Conservation (phyloP, 2,113 vertebrate genomes). For the Ceyx margarethae region DNA sequence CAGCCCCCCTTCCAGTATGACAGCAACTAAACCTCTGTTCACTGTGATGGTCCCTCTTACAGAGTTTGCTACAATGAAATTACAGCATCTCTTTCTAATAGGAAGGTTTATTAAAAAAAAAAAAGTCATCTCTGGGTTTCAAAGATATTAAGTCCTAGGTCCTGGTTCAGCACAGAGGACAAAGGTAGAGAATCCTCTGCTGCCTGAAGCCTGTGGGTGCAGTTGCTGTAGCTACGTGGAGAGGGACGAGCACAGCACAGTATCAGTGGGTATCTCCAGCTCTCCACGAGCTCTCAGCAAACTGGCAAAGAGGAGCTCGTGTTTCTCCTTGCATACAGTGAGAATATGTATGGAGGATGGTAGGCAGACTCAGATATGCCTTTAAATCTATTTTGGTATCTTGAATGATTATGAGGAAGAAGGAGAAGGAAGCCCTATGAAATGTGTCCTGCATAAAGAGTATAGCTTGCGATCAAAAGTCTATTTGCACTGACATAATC, state of each 20-base stretch:
- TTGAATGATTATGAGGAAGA: not conserved
- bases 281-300: not conserved
- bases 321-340: not conserved
- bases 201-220: not conserved
- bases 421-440: not conserved
- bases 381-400: not conserved
- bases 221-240: fast-evolving
- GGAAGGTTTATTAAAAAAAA: not conserved
- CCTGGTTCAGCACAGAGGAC: not conserved
- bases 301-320: not conserved
- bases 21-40: not conserved
- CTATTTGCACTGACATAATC: not conserved
- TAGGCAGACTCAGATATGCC: not conserved
- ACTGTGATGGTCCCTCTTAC: not conserved
- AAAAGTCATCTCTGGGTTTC: not conserved
- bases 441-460: not conserved
- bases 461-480: not conserved
- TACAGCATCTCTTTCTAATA: not conserved
- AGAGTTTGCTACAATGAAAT: not conserved
- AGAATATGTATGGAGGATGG: fast-evolving
- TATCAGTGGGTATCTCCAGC: not conserved
- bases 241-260: not conserved
- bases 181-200: not conserved
- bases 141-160: not conserved
- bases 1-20: too few species aligned